Percentiles rank a stretch among this genome's conserved stretches.
phyloP scores from a whole-genome alignment of 1,140 invertebrate species.

The Drosophila neocordata region DNA sequence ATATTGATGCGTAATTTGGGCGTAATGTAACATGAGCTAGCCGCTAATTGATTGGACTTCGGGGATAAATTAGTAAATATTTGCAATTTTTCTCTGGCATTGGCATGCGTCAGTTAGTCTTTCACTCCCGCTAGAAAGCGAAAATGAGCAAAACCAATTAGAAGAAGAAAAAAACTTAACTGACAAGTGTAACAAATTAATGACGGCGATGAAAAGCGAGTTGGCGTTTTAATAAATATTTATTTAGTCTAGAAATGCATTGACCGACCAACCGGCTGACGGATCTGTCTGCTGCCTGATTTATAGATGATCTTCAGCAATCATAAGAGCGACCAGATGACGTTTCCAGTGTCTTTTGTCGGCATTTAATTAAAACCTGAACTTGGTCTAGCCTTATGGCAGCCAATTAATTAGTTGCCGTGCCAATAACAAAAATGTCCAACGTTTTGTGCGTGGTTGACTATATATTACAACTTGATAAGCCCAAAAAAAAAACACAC shows the following conservation, averaged over 20 bases:
- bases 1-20: background rate
- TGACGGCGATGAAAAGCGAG: conserved; percentile 23
- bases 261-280: conserved; percentile 10
- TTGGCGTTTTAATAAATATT: conserved; percentile 58
- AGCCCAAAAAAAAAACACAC: conserved; percentile 49
- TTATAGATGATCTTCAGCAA: conserved; percentile 30
- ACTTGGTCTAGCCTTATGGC: conserved; percentile 25
- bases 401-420: conserved; percentile 67
- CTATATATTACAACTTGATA: conserved; percentile 62
- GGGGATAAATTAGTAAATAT: conserved; percentile 25
- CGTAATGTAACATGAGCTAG: conserved; percentile 9
- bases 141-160: conserved; percentile 34
- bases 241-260: conserved; percentile 40
- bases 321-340: conserved; percentile 50
- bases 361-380: conserved; percentile 45
- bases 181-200: conserved; percentile 59
- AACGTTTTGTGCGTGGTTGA: conserved; percentile 25
- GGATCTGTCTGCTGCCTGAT: conserved; percentile 25
- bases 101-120: conserved; percentile 27
- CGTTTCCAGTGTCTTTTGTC: conserved; percentile 37
- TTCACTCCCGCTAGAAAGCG: conserved; percentile 43
- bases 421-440: conserved; percentile 57
- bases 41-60: background rate
- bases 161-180: conserved; percentile 26
- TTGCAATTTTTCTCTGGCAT: background rate